Base-by-base conservation (phyloP, 2,888 invertebrate genomes). In the Tortricodes alternella region DNA sequence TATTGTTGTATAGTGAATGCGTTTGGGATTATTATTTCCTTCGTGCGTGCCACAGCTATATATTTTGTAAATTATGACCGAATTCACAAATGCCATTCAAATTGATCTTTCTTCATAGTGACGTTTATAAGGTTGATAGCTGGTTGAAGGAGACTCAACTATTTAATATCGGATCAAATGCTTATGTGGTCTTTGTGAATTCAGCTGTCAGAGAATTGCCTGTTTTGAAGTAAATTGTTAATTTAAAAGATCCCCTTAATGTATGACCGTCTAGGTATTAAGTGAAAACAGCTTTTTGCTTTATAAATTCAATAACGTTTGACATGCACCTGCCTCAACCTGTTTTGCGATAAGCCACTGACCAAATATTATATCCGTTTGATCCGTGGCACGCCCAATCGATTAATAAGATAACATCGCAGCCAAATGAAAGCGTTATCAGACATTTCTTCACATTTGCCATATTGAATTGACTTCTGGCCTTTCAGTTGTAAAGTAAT, bases 1-100 rank as follows among this genome's bases (percentile, higher is more conserved):
- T 41, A 41, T 29, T 29, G 49, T 29, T 34, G 35, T 35, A 19
- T 44, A n/a, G 16, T 18, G 29, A 44, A 29, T 18, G n/a, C 4
- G 13, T 41, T 24, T 23, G 24, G 8, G 1, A 7, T 16, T 35
- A 8, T 39, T 2, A 18, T n/a, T 21, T 3, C n/a, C 1, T 9
- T 11, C 11, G 19, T 15, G 23, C n/a, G n/a, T n/a, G n/a, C n/a
- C n/a, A n/a, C n/a, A n/a, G n/a, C n/a, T n/a, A n/a, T n/a, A n/a
- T n/a, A n/a, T n/a, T n/a, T n/a, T n/a, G n/a, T n/a, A n/a, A n/a
- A n/a, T n/a, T n/a, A n/a, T n/a, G n/a, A n/a, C n/a, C 35, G 15
- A 6, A 27, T 27, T 27, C 9, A 7, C 18, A 18, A n/a, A n/a
- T n/a, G n/a, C n/a, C n/a, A n/a, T n/a, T n/a, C n/a, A n/a, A n/a